phyloP scores from a whole-genome alignment of 2,113 vertebrate genomes.

The Oxyruncus cristatus region DNA sequence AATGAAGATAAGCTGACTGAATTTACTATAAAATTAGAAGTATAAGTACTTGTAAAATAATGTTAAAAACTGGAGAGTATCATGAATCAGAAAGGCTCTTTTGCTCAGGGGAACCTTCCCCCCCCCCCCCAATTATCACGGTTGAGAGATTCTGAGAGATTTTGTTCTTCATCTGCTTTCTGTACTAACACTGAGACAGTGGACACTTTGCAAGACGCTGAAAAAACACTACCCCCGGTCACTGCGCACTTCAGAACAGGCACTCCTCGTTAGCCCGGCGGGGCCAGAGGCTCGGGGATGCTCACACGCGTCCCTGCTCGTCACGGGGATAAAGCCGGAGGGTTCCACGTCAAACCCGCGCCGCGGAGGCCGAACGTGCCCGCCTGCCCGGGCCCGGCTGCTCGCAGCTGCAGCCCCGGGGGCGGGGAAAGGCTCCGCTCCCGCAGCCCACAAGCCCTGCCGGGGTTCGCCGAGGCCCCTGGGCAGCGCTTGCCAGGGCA shows the following conservation, averaged over 20 bases:
- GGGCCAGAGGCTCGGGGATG: rapidly evolving
- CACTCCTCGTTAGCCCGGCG: not conserved
- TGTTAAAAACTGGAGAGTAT: not conserved
- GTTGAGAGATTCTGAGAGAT: too few relatives aligned
- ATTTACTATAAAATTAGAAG: not conserved
- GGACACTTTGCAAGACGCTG: not conserved
- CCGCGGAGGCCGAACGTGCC: not conserved
- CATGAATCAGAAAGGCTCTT: not conserved
- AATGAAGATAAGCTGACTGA: not conserved
- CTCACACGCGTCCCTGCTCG: rapidly evolving
- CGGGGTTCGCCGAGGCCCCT: not conserved
- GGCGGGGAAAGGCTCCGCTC: not conserved
- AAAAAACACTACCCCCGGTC: not conserved
- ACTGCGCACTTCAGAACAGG: not conserved
- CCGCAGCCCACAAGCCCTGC: not conserved
- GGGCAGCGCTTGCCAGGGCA: not conserved
- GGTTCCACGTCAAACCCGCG: not conserved
- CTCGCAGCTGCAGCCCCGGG: not conserved
- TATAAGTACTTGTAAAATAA: not conserved
- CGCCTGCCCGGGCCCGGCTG: not conserved
- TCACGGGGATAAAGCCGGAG: rapidly evolving
- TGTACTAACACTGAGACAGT: rapidly evolving
- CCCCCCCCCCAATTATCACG: too few relatives aligned
- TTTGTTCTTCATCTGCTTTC: not conserved
- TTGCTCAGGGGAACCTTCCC: not conserved